A percentile compares a stretch with the other conserved stretches of the same genome.
phyloP scores from a whole-genome alignment of 2,113 vertebrate genomes.

The Monarcha castaneiventris region DNA sequence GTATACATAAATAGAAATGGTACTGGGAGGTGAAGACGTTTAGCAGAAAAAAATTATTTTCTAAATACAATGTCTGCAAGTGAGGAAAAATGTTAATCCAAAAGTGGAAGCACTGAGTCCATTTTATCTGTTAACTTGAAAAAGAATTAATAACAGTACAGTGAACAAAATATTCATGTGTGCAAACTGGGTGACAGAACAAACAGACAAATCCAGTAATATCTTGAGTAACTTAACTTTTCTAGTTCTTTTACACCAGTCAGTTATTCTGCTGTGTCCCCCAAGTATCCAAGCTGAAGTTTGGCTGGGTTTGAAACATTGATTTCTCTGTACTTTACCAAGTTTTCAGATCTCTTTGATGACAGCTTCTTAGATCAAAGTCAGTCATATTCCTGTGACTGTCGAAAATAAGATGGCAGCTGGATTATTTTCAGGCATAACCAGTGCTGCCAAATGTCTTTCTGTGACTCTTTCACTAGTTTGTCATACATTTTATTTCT shows the following conservation, averaged over 20 bases:
- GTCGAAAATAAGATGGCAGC: background rate
- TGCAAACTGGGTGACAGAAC: background rate
- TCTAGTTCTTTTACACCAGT: background rate
- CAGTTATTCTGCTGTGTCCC: background rate
- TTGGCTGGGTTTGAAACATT: background rate
- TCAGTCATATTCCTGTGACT: background rate
- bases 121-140: background rate
- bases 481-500: background rate
- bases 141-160: background rate
- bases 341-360: background rate
- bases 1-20: background rate
- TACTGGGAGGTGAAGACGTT: background rate
- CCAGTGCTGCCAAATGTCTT: background rate
- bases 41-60: background rate
- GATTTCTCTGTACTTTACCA: background rate
- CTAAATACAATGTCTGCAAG: background rate
- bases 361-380: background rate
- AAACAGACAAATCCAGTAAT: background rate
- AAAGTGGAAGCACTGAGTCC: background rate
- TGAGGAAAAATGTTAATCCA: background rate
- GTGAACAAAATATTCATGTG: background rate
- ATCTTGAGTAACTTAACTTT: background rate
- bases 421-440: background rate
- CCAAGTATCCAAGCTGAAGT: background rate
- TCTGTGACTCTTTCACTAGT: background rate